phyloP scores from a whole-genome alignment of 2,888 invertebrate species.

The Synanthedon tipuliformis region DNA sequence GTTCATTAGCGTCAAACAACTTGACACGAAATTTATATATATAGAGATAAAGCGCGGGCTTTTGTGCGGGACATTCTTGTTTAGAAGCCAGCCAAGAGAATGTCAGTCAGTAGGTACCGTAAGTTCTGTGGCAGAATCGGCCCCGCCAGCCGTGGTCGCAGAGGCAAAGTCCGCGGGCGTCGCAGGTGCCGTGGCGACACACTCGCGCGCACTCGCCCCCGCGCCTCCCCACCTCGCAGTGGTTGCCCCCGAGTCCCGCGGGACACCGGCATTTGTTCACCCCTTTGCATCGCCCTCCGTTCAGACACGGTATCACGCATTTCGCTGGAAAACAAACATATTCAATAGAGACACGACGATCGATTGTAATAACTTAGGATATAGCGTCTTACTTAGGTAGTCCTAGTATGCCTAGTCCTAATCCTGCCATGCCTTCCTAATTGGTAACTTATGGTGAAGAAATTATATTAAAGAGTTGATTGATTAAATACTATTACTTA shows the following conservation, averaged over 20 bases:
- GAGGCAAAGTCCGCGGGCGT: slow-evolving; percentile 74
- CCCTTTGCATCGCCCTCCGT: slow-evolving; percentile 90
- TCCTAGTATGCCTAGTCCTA: too few species aligned
- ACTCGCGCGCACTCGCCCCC: slow-evolving; percentile 79
- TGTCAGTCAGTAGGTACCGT: slow-evolving; percentile 28
- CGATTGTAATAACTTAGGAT: neutral
- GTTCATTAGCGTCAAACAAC: too few species aligned
- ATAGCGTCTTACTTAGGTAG: too few species aligned
- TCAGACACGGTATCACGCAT: slow-evolving; percentile 90
- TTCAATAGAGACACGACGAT: neutral
- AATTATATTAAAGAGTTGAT: too few species aligned
- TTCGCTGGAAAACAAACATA: slow-evolving; percentile 70
- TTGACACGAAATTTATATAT: too few species aligned
- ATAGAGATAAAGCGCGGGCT: too few species aligned
- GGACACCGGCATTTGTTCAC: slow-evolving; percentile 92
- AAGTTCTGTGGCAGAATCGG: slow-evolving; percentile 82
- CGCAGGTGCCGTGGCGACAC: slow-evolving; percentile 84
- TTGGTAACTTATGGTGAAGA: neutral
- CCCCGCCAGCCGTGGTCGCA: slow-evolving; percentile 89
- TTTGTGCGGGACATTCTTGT: too few species aligned
- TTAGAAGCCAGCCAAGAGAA: too few species aligned
- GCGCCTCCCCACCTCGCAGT: slow-evolving; percentile 89
- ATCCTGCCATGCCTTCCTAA: neutral
- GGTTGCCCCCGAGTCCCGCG: slow-evolving; percentile 85
- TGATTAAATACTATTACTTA: too few species aligned